These are phyloP conservation scores for Diorhabda sublineata DNA, from an alignment of 1,140 invertebrate species.

Conservation along the genomic window DNA sequence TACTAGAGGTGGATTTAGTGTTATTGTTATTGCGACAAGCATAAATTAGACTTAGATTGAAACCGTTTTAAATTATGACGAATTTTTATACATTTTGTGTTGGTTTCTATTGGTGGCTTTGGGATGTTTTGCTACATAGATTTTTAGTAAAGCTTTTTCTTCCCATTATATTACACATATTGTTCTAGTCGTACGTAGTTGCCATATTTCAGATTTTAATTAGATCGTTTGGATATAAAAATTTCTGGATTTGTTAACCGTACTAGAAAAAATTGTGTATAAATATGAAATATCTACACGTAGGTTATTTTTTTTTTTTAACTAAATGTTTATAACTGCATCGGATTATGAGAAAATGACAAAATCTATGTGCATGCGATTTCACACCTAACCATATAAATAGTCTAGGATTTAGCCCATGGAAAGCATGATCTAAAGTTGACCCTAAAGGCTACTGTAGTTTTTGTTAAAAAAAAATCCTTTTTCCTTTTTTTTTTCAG, in stretches of 20 bases:
- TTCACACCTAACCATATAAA: slow-evolving; percentile 7
- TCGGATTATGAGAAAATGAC: slow-evolving; percentile 9
- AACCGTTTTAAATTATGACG: not conserved
- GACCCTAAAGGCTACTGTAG: too few relatives aligned
- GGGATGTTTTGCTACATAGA: slow-evolving; percentile 36
- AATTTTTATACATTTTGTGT: slow-evolving; percentile 24
- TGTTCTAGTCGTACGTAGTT: too few relatives aligned
- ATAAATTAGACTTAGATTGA: not conserved
- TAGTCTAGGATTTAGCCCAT: not conserved
- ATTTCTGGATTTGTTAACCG: too few relatives aligned
- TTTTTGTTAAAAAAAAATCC: too few relatives aligned
- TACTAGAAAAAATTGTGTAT: too few relatives aligned
- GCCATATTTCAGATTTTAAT: too few relatives aligned
- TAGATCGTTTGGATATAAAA: too few relatives aligned
- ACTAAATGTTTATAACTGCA: slow-evolving; percentile 14
- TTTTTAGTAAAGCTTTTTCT: slow-evolving; percentile 13
- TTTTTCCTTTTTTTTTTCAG: too few relatives aligned
- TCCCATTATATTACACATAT: too few relatives aligned
- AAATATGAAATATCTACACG: not conserved
- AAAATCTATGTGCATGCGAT: slow-evolving; percentile 13
- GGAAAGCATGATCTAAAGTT: not conserved
- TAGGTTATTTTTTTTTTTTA: not conserved
- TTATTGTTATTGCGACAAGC: too few relatives aligned
- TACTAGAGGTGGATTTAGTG: too few relatives aligned
- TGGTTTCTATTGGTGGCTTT: slow-evolving; percentile 39